phyloP scores from a whole-genome alignment of 2,888 invertebrate genomes.

The Dryococelus australis region DNA sequence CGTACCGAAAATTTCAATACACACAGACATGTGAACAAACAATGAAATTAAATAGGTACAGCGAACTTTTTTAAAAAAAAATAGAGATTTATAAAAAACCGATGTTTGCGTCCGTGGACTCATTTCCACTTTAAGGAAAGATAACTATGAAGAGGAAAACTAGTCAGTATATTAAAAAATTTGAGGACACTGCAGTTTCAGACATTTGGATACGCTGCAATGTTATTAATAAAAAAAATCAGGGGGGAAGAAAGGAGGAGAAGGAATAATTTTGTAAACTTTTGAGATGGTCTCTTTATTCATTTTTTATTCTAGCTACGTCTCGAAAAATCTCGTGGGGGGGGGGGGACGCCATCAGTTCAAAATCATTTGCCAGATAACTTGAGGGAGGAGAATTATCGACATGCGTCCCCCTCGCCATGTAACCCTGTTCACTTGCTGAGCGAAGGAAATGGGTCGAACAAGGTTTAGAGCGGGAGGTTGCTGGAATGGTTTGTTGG shows the following conservation, averaged over 20 bases:
- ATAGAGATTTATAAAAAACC: no score
- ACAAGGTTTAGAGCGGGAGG: no score
- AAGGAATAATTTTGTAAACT: no score
- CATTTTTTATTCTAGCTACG: not conserved
- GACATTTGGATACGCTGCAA: not conserved
- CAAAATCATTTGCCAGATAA: not conserved
- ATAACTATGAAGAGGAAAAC: no score
- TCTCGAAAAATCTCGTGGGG: constrained; percentile 2
- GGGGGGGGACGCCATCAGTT: not conserved
- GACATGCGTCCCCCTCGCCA: no score
- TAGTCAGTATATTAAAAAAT: no score
- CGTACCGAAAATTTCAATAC: no score
- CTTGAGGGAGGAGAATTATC: not conserved
- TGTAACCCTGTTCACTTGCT: not conserved
- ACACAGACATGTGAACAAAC: no score
- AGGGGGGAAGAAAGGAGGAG: not conserved
- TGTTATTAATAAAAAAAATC: not conserved
- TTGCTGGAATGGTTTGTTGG: not conserved
- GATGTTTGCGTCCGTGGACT: no score
- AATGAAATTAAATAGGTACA: no score
- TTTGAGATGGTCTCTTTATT: not conserved
- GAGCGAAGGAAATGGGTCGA: not conserved
- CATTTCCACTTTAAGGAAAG: no score
- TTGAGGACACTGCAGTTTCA: not conserved
- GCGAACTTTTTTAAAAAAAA: no score